Evolutionary conservation across 1,140 invertebrate genomes (phyloP), one percentile per base, ranked within the genome.

Genomic region (Drosophila athabasca): DNA sequence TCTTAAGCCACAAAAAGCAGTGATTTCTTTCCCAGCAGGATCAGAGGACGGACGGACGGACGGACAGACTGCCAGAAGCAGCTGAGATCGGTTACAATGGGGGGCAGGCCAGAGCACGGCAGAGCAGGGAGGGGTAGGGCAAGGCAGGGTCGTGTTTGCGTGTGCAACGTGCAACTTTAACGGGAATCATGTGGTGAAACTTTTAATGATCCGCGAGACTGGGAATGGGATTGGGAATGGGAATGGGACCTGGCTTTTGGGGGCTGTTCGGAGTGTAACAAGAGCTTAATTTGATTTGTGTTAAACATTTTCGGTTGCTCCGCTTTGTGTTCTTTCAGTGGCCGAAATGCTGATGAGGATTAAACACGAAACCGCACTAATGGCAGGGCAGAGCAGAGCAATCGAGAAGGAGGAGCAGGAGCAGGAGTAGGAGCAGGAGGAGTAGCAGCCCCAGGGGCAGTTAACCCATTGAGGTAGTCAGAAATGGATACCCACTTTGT

Each of bases 271-370:
- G 62, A 50, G 41, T 69, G 57, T 79, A 83, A 83, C 79, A 70
- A 83, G 80, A 62, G 67, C 77, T 74, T 85, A 80, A 84, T 84
- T 80, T 85, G 81, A 84, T 84, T 85, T 84, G 81, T 62, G 61
- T 62, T 66, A 60, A 74, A 73, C 60, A 74, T 57, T 50, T 72
- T 54, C 5, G 54, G 57, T 50, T 70, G 69, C 48, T 51, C 51
- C 17, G 22, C 22, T 49, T 62, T 62, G 29, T 46, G 41, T 71
- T 72, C 51, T 53, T 44, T 53, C 46, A 46, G 35, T 44, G 53
- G 49, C 62, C 35, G 11, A 69, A 68, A 59, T 35, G 80, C 80
- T 83, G 75, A 83, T 81, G 75, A 41, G 80, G 61, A 79, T 79
- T 83, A 70, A 75, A 67, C 80, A 79, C 79, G 65, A 57, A 69